phyloP scores from a whole-genome alignment of 2,888 invertebrate species.

The Leucophenga montana region DNA sequence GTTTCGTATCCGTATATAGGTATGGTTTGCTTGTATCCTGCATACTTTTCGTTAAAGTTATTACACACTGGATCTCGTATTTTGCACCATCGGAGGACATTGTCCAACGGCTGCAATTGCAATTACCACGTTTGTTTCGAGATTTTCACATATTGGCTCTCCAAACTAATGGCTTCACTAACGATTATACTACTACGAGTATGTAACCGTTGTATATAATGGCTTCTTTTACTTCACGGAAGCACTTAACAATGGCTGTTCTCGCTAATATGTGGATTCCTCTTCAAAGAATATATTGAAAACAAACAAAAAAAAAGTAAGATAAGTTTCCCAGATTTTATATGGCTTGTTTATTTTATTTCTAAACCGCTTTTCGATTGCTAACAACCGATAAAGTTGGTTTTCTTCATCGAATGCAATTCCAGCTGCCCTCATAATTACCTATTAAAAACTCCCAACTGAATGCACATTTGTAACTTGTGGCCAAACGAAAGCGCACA shows the following conservation, averaged over 20 bases:
- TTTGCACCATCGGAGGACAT: background rate
- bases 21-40: constrained; percentile 25
- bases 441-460: constrained; percentile 26
- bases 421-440: constrained; percentile 28
- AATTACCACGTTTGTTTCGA: constrained; percentile 44
- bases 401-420: constrained; percentile 21
- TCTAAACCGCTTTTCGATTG: background rate
- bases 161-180: constrained; percentile 62
- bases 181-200: constrained; percentile 43
- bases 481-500: constrained; percentile 49
- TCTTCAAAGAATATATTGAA: no score
- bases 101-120: constrained; percentile 56
- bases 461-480: constrained; percentile 42
- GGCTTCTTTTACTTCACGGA: constrained; percentile 48
- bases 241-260: background rate
- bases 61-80: constrained; percentile 54
- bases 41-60: constrained; percentile 48
- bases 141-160: constrained; percentile 57
- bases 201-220: constrained; percentile 60
- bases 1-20: background rate
- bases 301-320: no score
- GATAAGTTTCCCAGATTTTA: constrained; percentile 15
- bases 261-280: no score
- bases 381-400: background rate
- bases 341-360: constrained; percentile 2